Evolutionary conservation across 1,140 invertebrate genomes (phyloP), one percentile per base, ranked within the genome.

Genomic region (Parasteatoda tepidariorum): DNA sequence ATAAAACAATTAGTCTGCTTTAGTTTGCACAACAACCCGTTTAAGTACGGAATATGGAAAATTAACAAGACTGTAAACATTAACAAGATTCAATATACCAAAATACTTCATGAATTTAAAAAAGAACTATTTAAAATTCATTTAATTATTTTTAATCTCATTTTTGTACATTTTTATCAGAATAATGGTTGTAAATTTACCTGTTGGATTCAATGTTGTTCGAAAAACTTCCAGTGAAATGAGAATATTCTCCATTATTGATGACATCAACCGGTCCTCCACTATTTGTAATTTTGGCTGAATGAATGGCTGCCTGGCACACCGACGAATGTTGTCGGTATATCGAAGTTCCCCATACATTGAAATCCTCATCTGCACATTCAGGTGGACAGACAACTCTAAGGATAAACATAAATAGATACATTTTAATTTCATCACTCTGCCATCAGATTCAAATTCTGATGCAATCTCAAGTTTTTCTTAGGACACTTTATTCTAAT

Each of bases 251-350:
- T 9, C 84, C 84, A 26, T 83, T 83, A 31, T 85, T 85, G 64
- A 83, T 74, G 15, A 85, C 59, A 4, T 54, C 59, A 3, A 85
- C 79, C 2, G 24, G 24, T 2, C 84, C 84, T 2, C 84, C 84
- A 31, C 61, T 78, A 64, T 78, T 84, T 0, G 75, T 71, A 1
- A 85, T 61, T 55, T 83, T 85, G 1, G 82, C 79, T 7, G 79
- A 62, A 67, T 85, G 84, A 18, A 85, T 78, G 4, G 84, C 84
- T 13, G 84, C 84, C 18, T 55, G 64, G 41, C 84, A 85, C 3
- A 85, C 84, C 2, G 78, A 75, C 3, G 84, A 85, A 30, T 31
- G 22, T 30, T 48, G 24, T 5, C 62, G 55, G 28, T 85, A 85
- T 24, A 85, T 85, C 0, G 71, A 70, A 5, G 84, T 85, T 4